phyloP scores from a whole-genome alignment of 1,140 invertebrate species.

The Fopius arisanus region DNA sequence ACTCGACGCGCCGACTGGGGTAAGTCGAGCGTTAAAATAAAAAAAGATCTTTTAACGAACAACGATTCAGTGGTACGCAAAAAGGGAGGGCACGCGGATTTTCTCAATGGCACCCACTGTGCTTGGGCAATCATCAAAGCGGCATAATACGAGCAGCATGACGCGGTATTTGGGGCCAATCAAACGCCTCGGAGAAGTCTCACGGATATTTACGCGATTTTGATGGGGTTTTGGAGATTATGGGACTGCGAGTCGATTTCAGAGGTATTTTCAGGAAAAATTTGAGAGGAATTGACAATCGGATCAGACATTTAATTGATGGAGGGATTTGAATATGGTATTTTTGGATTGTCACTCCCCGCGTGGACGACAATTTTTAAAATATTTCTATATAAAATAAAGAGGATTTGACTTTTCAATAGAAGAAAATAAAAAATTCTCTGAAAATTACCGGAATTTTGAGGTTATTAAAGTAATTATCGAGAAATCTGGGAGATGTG shows the following conservation, averaged over 20 bases:
- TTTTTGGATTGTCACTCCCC: no score
- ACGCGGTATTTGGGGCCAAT: conserved; percentile 54
- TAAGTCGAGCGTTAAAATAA: conserved; percentile 33
- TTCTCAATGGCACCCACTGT: conserved; percentile 59
- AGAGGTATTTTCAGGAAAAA: conserved; percentile 19
- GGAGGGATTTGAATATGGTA: no score
- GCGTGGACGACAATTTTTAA: no score
- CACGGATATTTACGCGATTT: neutral
- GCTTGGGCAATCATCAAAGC: conserved; percentile 57
- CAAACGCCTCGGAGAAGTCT: conserved; percentile 38
- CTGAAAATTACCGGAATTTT: no score
- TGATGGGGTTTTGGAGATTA: neutral
- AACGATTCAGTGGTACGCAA: conserved; percentile 21
- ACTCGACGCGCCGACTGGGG: conserved; percentile 30
- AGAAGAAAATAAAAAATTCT: no score
- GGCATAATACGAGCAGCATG: conserved; percentile 61
- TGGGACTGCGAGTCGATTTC: neutral
- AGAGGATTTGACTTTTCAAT: no score
- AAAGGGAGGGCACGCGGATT: conserved; percentile 30
- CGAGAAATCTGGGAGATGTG: no score
- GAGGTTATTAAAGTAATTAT: no score
- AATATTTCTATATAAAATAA: no score
- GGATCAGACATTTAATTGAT: no score
- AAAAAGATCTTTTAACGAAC: conserved; percentile 17
- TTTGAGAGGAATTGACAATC: no score